Evolutionary conservation across 2,888 invertebrate genomes (phyloP).

Genomic region (Pristionchus exspectatus): DNA sequence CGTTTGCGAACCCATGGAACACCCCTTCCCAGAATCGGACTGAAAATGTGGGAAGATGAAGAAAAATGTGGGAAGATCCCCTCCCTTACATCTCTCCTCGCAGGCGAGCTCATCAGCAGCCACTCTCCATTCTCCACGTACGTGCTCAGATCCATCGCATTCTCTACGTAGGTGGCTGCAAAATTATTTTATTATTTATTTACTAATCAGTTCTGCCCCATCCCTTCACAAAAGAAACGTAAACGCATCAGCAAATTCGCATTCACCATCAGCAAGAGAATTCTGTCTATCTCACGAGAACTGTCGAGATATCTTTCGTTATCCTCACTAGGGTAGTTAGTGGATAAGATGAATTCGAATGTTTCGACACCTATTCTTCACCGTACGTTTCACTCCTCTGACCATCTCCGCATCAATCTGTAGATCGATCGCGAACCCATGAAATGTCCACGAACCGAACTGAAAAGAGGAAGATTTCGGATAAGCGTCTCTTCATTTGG

Average conservation of each 20-base stretch:
- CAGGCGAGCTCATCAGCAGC: slow-evolving; percentile 78
- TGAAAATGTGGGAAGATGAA: no score
- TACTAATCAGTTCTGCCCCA: no score
- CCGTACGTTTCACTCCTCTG: slow-evolving; percentile 10
- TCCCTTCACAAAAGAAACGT: no score
- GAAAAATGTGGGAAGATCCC: no score
- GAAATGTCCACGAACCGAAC: slow-evolving; percentile 99
- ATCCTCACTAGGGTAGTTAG: no score
- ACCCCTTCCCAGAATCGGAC: no score
- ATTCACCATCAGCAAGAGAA: no score
- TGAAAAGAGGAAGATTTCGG: background rate
- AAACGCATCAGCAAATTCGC: no score
- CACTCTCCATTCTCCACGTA: slow-evolving; percentile 75
- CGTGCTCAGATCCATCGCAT: slow-evolving; percentile 73
- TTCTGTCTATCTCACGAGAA: no score
- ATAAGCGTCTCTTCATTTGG: background rate
- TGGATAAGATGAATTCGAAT: no score
- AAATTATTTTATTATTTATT: background rate
- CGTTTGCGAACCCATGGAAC: no score
- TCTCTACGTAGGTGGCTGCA: slow-evolving; percentile 59
- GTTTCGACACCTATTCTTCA: background rate
- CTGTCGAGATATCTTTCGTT: no score
- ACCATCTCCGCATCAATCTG: slow-evolving; percentile 71
- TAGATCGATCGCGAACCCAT: slow-evolving; percentile 92
- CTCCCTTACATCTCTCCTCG: slow-evolving; percentile 67